Percentiles rank a stretch among this genome's conserved stretches.
Conservation (phyloP, 2,113 vertebrate species). For the Carlito syrichta region DNA sequence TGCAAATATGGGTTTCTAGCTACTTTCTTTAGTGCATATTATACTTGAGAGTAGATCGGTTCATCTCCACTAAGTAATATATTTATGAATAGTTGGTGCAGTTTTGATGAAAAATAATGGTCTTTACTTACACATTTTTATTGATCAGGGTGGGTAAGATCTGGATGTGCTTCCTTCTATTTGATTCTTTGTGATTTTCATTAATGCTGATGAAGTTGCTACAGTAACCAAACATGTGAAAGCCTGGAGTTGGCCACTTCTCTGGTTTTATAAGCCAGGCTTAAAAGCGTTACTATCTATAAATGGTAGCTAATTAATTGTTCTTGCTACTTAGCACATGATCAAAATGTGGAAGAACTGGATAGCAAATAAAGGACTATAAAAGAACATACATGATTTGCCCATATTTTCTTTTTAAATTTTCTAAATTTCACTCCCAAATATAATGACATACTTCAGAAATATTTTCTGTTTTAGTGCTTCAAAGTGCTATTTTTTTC, state of each 20-base stretch:
- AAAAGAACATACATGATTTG: conserved; percentile 47
- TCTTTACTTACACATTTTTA: conserved; percentile 50
- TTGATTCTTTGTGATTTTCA: conserved; percentile 70
- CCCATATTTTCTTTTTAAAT: conserved; percentile 53
- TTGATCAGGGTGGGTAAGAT: not conserved
- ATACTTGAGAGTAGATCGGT: not conserved
- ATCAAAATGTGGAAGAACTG: conserved; percentile 43
- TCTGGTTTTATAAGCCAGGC: conserved; percentile 63
- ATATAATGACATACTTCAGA: conserved; percentile 71
- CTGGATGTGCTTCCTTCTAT: conserved; percentile 55
- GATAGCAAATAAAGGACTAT: conserved; percentile 19
- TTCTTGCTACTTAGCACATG: conserved; percentile 24
- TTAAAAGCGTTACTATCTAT: conserved; percentile 64
- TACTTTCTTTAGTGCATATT: conserved; percentile 43
- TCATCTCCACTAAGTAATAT: conserved; percentile 19
- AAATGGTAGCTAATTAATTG: conserved; percentile 56
- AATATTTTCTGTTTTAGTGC: conserved; percentile 69
- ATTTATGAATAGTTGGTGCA: not conserved
- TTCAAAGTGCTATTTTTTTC: conserved; percentile 55
- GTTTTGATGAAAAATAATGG: conserved; percentile 37
- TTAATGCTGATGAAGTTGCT: conserved; percentile 59
- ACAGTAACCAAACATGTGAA: conserved; percentile 68
- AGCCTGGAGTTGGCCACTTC: conserved; percentile 57
- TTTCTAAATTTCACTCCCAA: conserved; percentile 65
- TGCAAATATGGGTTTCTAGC: conserved; percentile 23